These are phyloP conservation scores for Hypotaenidia philippensis DNA, from an alignment of 2,797 vertebrate species.

Conservation along the genomic window DNA sequence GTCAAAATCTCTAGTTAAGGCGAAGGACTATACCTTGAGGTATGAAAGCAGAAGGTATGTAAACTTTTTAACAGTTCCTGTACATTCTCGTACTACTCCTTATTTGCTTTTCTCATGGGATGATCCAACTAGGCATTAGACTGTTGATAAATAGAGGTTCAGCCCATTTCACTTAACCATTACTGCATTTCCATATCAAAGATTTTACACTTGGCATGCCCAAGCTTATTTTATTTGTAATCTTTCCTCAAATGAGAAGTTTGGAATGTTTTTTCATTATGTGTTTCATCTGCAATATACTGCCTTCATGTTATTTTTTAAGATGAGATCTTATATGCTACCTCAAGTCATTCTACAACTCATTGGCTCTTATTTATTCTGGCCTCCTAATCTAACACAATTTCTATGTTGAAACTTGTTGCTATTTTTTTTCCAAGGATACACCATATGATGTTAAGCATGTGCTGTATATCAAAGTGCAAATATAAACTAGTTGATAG, in stretches of 20 bases:
- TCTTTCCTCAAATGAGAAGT: conserved; percentile 52
- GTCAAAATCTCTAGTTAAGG: neutral
- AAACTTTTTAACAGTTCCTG: conserved; percentile 17
- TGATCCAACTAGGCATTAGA: conserved; percentile 34
- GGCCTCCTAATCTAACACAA: conserved; percentile 60
- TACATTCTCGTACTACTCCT: conserved; percentile 39
- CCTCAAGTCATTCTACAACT: conserved; percentile 53
- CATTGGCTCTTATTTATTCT: conserved; percentile 66
- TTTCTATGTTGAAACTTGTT: conserved; percentile 75
- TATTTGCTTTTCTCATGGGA: conserved; percentile 73
- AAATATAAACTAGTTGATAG: conserved; percentile 71
- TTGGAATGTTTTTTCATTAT: conserved; percentile 57
- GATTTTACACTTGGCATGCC: conserved; percentile 60
- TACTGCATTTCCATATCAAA: conserved; percentile 73
- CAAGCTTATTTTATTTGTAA: conserved; percentile 55
- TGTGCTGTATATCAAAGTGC: conserved; percentile 69
- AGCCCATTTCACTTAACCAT: conserved; percentile 61
- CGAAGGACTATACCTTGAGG: neutral
- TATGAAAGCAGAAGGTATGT: conserved; percentile 34
- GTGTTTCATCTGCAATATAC: conserved; percentile 47
- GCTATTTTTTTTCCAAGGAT: conserved; percentile 69
- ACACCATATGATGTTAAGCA: conserved; percentile 68
- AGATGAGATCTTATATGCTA: conserved; percentile 54
- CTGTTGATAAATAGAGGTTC: conserved; percentile 68
- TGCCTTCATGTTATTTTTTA: conserved; percentile 57